phyloP scores from a whole-genome alignment of 2,113 vertebrate species.

The Bettongia penicillata region DNA sequence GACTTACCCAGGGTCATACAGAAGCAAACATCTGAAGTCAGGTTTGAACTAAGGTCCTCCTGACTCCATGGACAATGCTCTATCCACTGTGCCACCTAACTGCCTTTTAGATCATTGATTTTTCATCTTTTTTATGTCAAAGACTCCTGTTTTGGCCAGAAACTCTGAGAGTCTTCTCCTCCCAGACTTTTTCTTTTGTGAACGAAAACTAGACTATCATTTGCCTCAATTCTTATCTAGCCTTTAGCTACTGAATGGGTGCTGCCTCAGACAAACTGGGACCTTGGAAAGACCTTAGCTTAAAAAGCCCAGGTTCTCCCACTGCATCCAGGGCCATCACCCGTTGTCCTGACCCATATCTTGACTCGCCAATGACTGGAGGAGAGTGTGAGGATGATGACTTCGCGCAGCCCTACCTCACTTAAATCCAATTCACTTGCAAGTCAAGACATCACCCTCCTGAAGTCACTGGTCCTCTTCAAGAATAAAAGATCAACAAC shows the following conservation, averaged over 20 bases:
- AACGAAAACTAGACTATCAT: neutral
- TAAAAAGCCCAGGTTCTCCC: neutral
- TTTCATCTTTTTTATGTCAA: neutral
- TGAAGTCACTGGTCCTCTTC: neutral
- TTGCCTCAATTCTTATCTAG: neutral
- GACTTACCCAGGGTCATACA: too few species aligned
- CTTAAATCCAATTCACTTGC: neutral
- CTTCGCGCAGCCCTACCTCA: neutral
- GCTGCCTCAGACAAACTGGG: neutral
- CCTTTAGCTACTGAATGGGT: neutral
- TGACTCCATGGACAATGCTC: too few species aligned
- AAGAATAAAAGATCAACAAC: neutral
- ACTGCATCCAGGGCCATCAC: too few species aligned
- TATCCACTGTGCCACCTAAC: neutral
- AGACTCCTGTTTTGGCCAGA: neutral
- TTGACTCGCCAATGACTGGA: neutral
- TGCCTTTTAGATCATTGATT: neutral
- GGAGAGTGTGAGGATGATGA: neutral
- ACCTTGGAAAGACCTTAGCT: neutral
- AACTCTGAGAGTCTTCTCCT: neutral
- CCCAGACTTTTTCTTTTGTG: neutral
- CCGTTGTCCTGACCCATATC: neutral
- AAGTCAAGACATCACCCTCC: neutral
- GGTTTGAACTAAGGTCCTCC: too few species aligned
- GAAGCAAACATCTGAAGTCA: too few species aligned